A percentile compares a stretch with the other conserved stretches of the same genome.
phyloP scores from a whole-genome alignment of 2,113 vertebrate species.

The Centrocercus urophasianus region DNA sequence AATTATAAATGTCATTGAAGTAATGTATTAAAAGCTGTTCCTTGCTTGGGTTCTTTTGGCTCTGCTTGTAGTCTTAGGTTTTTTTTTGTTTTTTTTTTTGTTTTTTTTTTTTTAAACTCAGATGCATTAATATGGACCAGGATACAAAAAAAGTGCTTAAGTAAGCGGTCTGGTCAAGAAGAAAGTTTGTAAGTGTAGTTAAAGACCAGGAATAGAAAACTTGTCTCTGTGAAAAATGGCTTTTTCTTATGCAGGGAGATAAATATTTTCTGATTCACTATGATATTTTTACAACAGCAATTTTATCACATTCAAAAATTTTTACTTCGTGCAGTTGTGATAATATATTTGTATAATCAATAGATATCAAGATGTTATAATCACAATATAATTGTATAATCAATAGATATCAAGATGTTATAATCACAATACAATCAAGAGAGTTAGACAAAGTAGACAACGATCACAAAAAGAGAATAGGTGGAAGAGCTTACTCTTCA shows the following conservation, averaged over 20 bases:
- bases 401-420: no score
- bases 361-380: no score
- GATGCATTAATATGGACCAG: neutral
- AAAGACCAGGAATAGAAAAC: neutral
- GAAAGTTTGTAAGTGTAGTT: neutral
- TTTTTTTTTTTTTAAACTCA: neutral
- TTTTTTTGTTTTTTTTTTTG: neutral
- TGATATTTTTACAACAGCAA: neutral
- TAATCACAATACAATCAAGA: no score
- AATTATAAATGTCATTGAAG: neutral
- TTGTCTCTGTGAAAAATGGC: neutral
- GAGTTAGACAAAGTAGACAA: no score
- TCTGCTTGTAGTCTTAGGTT: neutral
- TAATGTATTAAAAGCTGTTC: neutral
- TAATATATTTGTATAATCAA: neutral
- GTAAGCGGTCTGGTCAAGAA: neutral
- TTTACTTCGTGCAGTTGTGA: neutral
- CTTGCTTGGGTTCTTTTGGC: neutral
- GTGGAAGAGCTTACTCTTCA: no score
- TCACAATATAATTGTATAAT: no score
- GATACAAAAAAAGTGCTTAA: neutral
- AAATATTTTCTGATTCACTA: neutral
- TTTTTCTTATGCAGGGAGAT: neutral
- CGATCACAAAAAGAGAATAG: no score
- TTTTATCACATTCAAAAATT: neutral